Evolutionary conservation across 2,888 invertebrate species (phyloP).

Genomic region (Dryococelus australis): DNA sequence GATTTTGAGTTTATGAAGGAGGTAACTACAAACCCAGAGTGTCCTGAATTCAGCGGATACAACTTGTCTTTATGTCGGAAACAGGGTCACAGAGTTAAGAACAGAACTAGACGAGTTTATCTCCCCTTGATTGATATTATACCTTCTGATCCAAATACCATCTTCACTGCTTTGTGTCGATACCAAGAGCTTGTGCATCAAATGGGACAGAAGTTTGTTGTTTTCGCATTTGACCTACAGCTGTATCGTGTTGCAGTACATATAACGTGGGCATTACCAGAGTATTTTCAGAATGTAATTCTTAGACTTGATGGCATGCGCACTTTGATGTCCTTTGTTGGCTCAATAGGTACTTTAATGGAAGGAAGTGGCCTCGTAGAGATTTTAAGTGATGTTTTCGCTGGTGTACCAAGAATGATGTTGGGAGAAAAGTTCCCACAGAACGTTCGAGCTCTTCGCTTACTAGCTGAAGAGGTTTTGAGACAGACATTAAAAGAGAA

Average conservation of each 20-base stretch:
- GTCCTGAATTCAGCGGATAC: conserved; percentile 18
- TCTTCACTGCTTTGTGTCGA: conserved; percentile 11
- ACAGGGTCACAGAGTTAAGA: conserved; percentile 11
- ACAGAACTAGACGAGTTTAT: conserved; percentile 18
- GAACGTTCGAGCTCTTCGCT: conserved; percentile 20
- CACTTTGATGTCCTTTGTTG: conserved; percentile 20
- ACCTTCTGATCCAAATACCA: conserved; percentile 12
- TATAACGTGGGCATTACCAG: conserved; percentile 17
- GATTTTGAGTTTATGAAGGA: conserved; percentile 26
- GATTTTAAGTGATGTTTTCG: conserved; percentile 11
- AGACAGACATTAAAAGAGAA: background rate
- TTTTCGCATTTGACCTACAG: conserved; percentile 11
- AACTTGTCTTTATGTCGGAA: conserved; percentile 8
- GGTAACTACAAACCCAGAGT: conserved; percentile 19
- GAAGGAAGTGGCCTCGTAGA: conserved; percentile 9
- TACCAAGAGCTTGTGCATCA: conserved; percentile 7
- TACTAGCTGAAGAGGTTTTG: conserved; percentile 13
- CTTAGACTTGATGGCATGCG: conserved; percentile 17
- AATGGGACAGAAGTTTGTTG: conserved; percentile 17
- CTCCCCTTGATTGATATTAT: background rate
- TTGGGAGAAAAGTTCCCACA: conserved; percentile 23
- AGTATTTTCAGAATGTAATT: conserved; percentile 21
- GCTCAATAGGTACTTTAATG: conserved; percentile 22
- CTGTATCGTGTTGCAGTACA: conserved; percentile 22
- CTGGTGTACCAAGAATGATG: conserved; percentile 21